phyloP scores from a whole-genome alignment of 2,888 invertebrate species.

The Limenitis camilla region DNA sequence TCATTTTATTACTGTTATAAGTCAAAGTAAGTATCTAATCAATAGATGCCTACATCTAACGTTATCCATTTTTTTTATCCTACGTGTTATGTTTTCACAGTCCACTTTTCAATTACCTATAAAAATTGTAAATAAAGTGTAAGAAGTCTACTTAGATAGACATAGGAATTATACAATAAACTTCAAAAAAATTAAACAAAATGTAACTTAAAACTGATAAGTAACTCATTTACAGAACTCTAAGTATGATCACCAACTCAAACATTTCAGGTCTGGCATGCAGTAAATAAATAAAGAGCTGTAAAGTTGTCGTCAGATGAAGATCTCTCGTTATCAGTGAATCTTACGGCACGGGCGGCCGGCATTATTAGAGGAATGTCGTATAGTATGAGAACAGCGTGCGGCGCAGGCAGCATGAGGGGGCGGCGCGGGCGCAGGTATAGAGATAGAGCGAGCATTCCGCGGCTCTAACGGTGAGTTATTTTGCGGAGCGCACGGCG shows the following conservation, averaged over 20 bases:
- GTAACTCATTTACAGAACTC: too few species aligned
- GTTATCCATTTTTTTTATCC: too few species aligned
- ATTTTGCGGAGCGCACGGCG: constrained; percentile 59
- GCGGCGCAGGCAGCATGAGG: constrained; percentile 2
- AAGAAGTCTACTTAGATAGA: too few species aligned
- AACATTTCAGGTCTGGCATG: constrained; percentile 9
- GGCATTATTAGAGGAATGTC: constrained; percentile 30
- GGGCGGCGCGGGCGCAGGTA: constrained; percentile 27
- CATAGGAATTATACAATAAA: too few species aligned
- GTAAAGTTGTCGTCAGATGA: constrained; percentile 29
- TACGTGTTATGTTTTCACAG: too few species aligned
- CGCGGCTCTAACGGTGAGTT: constrained; percentile 69
- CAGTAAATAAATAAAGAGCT: constrained; percentile 25
- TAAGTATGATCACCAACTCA: background rate
- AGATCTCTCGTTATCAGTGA: constrained; percentile 39
- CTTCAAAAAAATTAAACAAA: too few species aligned
- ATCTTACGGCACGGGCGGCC: constrained; percentile 35
- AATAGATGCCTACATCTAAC: too few species aligned
- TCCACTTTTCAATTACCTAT: too few species aligned
- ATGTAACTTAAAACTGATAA: too few species aligned
- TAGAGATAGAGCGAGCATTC: constrained; percentile 68
- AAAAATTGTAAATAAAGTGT: too few species aligned
- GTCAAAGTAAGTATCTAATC: too few species aligned
- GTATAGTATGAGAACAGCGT: constrained; percentile 24
- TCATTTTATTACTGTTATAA: too few species aligned